Conservation (phyloP, 2,888 invertebrate genomes). For the Eupithecia exiguata region DNA sequence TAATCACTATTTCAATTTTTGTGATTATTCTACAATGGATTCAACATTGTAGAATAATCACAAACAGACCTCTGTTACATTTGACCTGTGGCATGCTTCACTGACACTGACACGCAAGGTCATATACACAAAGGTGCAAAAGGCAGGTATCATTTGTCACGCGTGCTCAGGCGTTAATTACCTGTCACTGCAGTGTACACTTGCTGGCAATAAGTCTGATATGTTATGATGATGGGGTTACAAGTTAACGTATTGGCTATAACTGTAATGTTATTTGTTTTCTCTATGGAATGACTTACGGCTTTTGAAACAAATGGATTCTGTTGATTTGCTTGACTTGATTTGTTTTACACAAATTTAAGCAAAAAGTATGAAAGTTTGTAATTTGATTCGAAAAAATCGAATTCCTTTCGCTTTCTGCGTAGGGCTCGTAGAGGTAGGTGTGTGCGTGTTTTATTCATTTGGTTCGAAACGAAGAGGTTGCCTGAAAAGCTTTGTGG, state of each 20-base stretch:
- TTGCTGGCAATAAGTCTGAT: conserved; percentile 32
- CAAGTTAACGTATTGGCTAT: background rate
- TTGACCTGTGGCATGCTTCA: conserved; percentile 24
- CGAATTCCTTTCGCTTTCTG: background rate
- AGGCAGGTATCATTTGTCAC: conserved; percentile 44
- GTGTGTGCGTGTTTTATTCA: too few species aligned
- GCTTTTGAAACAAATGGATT: background rate
- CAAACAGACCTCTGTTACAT: conserved; percentile 20
- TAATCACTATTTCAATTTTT: too few species aligned
- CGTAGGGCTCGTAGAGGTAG: too few species aligned
- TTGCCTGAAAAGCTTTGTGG: too few species aligned
- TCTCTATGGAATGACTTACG: background rate
- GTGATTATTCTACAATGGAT: too few species aligned
- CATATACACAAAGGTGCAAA: conserved; percentile 42
- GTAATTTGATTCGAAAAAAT: background rate
- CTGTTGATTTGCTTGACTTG: background rate
- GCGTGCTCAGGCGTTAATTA: conserved; percentile 41
- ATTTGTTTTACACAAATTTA: too few species aligned
- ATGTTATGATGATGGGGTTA: background rate
- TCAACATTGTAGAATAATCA: background rate
- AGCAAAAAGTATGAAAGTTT: background rate
- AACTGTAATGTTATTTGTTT: background rate
- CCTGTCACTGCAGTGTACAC: conserved; percentile 42
- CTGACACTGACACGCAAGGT: conserved; percentile 39
- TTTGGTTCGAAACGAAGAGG: too few species aligned